Evolutionary conservation across 2,113 vertebrate genomes (phyloP), one percentile per base, ranked within the genome.

Genomic region (Cinclus cinclus): DNA sequence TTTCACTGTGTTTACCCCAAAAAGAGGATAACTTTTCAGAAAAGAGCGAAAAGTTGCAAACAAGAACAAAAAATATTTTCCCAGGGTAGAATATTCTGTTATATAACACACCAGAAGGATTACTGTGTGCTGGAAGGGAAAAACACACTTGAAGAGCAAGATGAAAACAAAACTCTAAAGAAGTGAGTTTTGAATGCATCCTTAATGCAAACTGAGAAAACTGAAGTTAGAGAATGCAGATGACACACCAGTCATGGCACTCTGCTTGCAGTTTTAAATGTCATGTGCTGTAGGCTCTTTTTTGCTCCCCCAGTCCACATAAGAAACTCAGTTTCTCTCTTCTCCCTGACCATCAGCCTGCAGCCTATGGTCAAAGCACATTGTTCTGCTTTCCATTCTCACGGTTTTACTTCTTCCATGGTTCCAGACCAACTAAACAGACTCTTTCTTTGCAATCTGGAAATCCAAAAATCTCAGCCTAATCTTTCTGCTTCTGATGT

Each of bases 61-160:
- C 64, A 79, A 75, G 47, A 91, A 90, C 58, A 97, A 97, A 89
- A 95, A 92, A 90, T 92, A n/a, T 31, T 85, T 97, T 97, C 92
- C 87, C 83, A 87, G 85, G 64, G 58, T 92, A 96, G 91, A 96
- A 94, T 97, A 95, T 97, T 96, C 95, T 96, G 92, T 95, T 96
- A 95, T 49, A 89, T 95, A 95, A 92, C 78, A 95, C 92, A 84
- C 80, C 88, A 86, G 87, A 95, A 91, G 92, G 83, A 96, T 87
- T 89, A 94, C 89, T 96, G 20, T 92, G 89, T 91, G 83, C 89
- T 70, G 28, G 90, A 96, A 95, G 80, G 82, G 60, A 93, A 97
- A 90, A 97, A 77, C 74, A 91, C 81, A 83, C 92, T 95, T 62
- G 85, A 96, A 95, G 77, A 97, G 83, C 64, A 94, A 93, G 19